A percentile compares a stretch with the other conserved stretches of the same genome.
These are phyloP conservation scores for Campoplex capitator DNA, from an alignment of 2,888 invertebrate species.

Conservation along the genomic window DNA sequence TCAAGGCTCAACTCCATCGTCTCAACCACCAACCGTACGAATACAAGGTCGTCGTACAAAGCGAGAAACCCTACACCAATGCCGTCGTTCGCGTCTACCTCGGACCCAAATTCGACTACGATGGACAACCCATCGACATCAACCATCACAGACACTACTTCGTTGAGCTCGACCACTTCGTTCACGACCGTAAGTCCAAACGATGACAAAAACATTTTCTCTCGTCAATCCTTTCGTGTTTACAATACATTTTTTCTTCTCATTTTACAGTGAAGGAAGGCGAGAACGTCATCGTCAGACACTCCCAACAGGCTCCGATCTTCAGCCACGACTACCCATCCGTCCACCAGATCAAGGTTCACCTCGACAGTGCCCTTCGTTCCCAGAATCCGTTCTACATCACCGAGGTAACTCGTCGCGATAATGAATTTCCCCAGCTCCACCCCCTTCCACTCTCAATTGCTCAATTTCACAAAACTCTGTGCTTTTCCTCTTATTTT, in stretches of 20 bases:
- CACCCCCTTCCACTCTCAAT: constrained; percentile 45
- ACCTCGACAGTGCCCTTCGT: constrained; percentile 86
- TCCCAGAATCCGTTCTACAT: constrained; percentile 83
- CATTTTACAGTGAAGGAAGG: constrained; percentile 86
- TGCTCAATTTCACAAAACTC: neutral
- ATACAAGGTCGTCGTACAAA: constrained; percentile 87
- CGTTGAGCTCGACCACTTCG: constrained; percentile 87
- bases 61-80: constrained; percentile 87
- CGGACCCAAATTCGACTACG: constrained; percentile 89
- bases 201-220: neutral
- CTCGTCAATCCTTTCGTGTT: neutral
- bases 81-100: constrained; percentile 89
- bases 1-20: constrained; percentile 88
- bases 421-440: constrained; percentile 52
- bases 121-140: constrained; percentile 86
- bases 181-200: constrained; percentile 85
- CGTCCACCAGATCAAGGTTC: constrained; percentile 88
- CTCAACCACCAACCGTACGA: constrained; percentile 90
- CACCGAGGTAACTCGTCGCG: constrained; percentile 81
- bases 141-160: constrained; percentile 88
- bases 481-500: neutral
- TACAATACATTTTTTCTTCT: neutral
- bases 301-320: constrained; percentile 87
- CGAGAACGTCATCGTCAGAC: constrained; percentile 89
- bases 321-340: constrained; percentile 85